A percentile compares a stretch with the other conserved stretches of the same genome.
These are phyloP conservation scores for Caenorhabditis zanzibari DNA, from an alignment of 2,888 invertebrate genomes.

Conservation along the genomic window DNA sequence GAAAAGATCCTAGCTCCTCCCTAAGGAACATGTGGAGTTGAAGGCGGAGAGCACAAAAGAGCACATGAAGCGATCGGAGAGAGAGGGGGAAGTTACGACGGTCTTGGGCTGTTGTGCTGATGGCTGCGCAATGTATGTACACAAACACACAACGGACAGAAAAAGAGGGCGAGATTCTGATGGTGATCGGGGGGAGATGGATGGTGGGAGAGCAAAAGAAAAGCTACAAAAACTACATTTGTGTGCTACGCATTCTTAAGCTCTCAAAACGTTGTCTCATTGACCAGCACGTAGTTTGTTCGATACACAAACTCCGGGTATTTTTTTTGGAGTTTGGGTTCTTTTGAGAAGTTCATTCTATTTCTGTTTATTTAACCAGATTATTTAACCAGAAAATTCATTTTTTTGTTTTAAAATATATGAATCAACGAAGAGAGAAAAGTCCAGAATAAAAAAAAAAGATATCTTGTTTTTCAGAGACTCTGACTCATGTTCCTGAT, in stretches of 20 bases:
- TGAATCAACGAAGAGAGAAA: no score
- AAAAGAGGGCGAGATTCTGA: slow-evolving; percentile 37
- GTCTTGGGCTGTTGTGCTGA: slow-evolving; percentile 51
- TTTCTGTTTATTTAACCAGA: no score
- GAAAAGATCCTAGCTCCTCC: slow-evolving; percentile 22
- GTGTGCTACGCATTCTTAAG: slow-evolving; percentile 28
- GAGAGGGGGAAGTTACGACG: slow-evolving; percentile 31
- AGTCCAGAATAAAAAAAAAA: no score
- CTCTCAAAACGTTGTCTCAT: slow-evolving; percentile 5
- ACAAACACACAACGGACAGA: slow-evolving; percentile 59
- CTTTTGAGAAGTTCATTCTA: no score
- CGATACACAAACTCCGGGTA: background rate
- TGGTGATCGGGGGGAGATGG: background rate
- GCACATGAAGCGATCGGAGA: slow-evolving; percentile 46
- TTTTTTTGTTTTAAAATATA: no score
- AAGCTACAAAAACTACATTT: slow-evolving; percentile 46
- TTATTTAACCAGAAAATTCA: no score
- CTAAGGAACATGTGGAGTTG: slow-evolving; percentile 40
- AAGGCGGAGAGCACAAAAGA: slow-evolving; percentile 59
- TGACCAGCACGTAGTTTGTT: slow-evolving; percentile 13
- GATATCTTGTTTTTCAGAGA: no score
- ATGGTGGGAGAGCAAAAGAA: background rate
- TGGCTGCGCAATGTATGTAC: slow-evolving; percentile 54
- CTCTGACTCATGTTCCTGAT: no score
- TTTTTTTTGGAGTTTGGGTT: background rate